Evolutionary conservation across 2,888 invertebrate species (phyloP), one percentile per base, ranked within the genome.

Genomic region (Perizoma affinitatum): DNA sequence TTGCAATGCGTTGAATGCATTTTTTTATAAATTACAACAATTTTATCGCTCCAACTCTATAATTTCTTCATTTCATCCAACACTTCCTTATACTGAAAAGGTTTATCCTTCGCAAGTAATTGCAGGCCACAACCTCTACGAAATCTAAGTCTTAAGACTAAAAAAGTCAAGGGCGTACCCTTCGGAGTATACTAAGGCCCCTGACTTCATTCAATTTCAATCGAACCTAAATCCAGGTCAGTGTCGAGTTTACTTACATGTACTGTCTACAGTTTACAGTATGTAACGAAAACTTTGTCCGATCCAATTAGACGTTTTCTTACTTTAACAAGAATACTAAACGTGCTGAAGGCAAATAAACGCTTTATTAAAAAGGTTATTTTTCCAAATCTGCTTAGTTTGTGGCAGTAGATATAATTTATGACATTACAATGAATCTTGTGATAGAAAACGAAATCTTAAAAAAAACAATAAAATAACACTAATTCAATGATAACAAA

Each of bases 81-180:
- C 41, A 47, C 36, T 57, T 52, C 51, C 46, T 41, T 42, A 34
- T n/a, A 56, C 60, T 54, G 56, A 58, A 58, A 65, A 58, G 50
- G 58, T 52, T 50, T 54, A 46, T 56, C 61, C 42, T 51, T 45
- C 54, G 51, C 44, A 43, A 53, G 57, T 66, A 58, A 52, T 52
- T 52, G 42, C 42, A 44, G 33, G 54, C 33, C 45, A 40, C 9
- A 38, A 40, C 38, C 46, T 49, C 42, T 52, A 36, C 22, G 9
- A 22, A 22, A 22, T 43, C 36, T 50, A 63, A 68, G 66, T 57
- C 61, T 67, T 63, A 67, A 68, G 65, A 48, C 38, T 55, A 47
- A 58, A 69, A 61, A 70, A 73, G 71, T 73, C 74, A 77, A 77
- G 74, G 72, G 62, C 62, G 41, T 22, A 60, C 49, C 70, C 74